phyloP scores from a whole-genome alignment of 1,140 invertebrate species.

The Plodia interpunctella region DNA sequence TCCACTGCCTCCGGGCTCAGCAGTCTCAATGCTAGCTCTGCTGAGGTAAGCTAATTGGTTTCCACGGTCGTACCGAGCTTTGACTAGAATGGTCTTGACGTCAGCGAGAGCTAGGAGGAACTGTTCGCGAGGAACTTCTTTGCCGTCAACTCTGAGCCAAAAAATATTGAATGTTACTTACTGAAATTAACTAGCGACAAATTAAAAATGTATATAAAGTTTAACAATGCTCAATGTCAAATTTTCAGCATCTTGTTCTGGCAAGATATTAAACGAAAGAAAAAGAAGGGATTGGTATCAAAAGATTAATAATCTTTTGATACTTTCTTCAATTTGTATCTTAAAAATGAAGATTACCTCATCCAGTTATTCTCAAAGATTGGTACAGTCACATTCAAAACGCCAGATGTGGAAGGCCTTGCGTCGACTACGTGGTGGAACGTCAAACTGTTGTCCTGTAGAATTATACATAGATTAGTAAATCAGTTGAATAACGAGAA shows the following conservation, averaged over 20 bases:
- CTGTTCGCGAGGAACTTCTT: constrained; percentile 88
- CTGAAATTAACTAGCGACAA: too few species aligned
- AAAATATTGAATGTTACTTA: not conserved
- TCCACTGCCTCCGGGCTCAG: constrained; percentile 83
- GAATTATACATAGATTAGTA: too few species aligned
- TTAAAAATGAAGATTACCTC: too few species aligned
- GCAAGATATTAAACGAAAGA: too few species aligned
- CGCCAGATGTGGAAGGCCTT: constrained; percentile 35
- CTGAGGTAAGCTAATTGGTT: constrained; percentile 85
- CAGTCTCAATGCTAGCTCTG: constrained; percentile 87
- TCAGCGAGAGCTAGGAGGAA: constrained; percentile 95
- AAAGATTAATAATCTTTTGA: too few species aligned
- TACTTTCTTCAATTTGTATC: too few species aligned
- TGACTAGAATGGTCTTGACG: constrained; percentile 91
- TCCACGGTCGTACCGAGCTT: constrained; percentile 93
- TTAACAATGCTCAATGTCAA: too few species aligned
- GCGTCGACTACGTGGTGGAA: constrained; percentile 49
- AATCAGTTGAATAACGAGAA: too few species aligned
- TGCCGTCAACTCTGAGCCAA: constrained; percentile 84
- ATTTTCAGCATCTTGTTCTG: too few species aligned
- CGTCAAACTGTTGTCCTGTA: constrained; percentile 51
- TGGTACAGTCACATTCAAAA: constrained; percentile 43
- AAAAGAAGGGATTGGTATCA: too few species aligned
- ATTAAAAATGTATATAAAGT: too few species aligned
- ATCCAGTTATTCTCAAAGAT: constrained; percentile 57